Evolutionary conservation across 1,140 invertebrate genomes (phyloP).

Genomic region (Goniozus legneri): DNA sequence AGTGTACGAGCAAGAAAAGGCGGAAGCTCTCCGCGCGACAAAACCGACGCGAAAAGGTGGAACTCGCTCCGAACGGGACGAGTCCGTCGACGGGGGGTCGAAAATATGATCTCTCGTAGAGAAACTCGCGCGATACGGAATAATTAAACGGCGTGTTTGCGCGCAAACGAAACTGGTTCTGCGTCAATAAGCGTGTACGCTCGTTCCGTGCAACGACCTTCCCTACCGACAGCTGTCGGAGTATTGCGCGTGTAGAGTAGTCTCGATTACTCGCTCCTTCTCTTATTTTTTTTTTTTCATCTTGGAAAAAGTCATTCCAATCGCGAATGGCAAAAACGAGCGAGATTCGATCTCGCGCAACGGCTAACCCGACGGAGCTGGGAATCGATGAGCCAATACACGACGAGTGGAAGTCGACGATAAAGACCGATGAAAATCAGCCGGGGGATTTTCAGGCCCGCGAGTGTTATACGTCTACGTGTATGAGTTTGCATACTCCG

Average conservation of each 20-base stretch:
- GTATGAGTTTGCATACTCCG: no score
- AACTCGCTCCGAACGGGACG: conserved; percentile 7
- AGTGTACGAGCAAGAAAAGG: not conserved
- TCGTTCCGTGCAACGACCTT: conserved; percentile 5
- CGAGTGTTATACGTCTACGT: conserved; percentile 13
- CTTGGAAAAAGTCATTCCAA: no score
- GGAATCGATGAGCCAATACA: no score
- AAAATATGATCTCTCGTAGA: no score
- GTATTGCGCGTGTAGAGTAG: no score
- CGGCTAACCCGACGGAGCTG: no score
- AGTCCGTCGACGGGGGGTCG: not conserved
- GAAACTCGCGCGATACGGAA: conserved; percentile 3
- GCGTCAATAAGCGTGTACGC: not conserved
- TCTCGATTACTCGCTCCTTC: not conserved
- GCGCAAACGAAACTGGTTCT: conserved; percentile 11
- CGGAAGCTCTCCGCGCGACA: no score
- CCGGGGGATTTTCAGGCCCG: conserved; percentile 14
- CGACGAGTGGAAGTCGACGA: no score
- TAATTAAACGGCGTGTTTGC: conserved; percentile 10
- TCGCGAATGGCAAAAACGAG: no score
- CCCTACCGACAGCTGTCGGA: no score
- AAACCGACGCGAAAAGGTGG: not conserved
- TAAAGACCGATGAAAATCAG: conserved; percentile 9
- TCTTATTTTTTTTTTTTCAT: not conserved
- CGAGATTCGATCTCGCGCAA: no score